These are phyloP conservation scores for Protosalanx chinensis DNA, from an alignment of 2,797 vertebrate species.

Conservation along the genomic window DNA sequence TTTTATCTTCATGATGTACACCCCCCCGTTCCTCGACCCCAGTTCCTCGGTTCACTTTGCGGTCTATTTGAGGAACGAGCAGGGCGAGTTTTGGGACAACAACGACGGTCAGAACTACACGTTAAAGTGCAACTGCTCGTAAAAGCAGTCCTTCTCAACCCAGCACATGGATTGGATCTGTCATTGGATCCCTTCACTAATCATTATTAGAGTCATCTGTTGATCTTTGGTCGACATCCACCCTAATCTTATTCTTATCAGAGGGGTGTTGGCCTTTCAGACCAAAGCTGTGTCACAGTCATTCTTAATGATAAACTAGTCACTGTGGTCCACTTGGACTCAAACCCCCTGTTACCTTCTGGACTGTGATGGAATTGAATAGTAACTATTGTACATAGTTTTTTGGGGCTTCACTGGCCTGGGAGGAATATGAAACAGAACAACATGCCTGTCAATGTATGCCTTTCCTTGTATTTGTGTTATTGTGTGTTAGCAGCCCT, in stretches of 20 bases:
- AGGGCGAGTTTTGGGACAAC: slow-evolving; percentile 90
- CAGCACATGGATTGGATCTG: neutral
- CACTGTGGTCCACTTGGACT: neutral
- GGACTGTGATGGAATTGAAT: neutral
- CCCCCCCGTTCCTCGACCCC: slow-evolving; percentile 72
- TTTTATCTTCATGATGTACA: slow-evolving; percentile 77
- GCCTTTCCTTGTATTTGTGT: neutral
- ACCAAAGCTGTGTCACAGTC: too few species aligned
- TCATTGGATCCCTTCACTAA: neutral
- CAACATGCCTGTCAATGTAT: neutral
- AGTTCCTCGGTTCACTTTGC: slow-evolving; percentile 79
- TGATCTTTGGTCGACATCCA: neutral
- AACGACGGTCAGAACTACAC: slow-evolving; percentile 84
- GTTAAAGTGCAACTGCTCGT: slow-evolving; percentile 59
- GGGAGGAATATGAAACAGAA: neutral
- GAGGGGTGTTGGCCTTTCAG: too few species aligned
- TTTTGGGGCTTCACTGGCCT: neutral
- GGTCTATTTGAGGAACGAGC: slow-evolving; percentile 70
- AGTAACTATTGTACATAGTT: neutral
- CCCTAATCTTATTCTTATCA: neutral
- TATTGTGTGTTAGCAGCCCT: too few species aligned
- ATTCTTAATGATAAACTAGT: too few species aligned
- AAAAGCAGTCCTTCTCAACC: neutral
- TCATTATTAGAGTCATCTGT: neutral
- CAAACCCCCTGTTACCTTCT: neutral